Evolutionary conservation across 1,140 invertebrate species (phyloP).

Genomic region (Coptotermes formosanus): DNA sequence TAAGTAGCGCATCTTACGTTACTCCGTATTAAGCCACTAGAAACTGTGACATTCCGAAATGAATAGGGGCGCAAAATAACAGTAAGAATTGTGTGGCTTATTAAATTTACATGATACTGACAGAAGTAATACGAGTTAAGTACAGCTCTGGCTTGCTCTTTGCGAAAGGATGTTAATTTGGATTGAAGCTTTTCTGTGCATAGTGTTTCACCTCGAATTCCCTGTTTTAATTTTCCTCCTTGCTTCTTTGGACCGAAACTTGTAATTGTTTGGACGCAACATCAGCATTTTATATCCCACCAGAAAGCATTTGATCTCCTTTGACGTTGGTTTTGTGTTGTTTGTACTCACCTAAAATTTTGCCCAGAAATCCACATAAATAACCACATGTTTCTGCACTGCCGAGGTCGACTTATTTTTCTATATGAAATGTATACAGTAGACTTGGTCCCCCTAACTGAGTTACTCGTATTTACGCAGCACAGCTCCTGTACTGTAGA

Average conservation of each 20-base stretch:
- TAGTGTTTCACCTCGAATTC: too few relatives aligned
- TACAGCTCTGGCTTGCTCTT: neutral
- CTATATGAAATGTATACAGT: neutral
- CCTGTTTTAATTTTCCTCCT: neutral
- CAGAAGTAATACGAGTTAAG: neutral
- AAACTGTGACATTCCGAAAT: neutral
- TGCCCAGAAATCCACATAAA: neutral
- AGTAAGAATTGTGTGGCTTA: neutral
- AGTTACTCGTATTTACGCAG: neutral
- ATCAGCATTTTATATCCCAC: neutral
- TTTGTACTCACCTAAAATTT: neutral
- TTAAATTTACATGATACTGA: neutral
- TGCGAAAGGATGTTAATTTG: neutral
- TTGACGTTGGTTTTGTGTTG: neutral
- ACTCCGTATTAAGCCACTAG: neutral
- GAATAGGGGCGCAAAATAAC: neutral
- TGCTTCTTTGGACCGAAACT: neutral
- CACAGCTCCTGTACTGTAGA: neutral
- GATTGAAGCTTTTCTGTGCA: neutral
- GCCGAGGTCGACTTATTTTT: neutral
- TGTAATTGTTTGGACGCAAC: neutral
- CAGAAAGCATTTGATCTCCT: neutral
- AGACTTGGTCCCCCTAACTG: neutral
- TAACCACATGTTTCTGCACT: neutral
- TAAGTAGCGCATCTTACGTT: neutral